phyloP scores from a whole-genome alignment of 2,113 vertebrate genomes.

The Ameiurus melas region DNA sequence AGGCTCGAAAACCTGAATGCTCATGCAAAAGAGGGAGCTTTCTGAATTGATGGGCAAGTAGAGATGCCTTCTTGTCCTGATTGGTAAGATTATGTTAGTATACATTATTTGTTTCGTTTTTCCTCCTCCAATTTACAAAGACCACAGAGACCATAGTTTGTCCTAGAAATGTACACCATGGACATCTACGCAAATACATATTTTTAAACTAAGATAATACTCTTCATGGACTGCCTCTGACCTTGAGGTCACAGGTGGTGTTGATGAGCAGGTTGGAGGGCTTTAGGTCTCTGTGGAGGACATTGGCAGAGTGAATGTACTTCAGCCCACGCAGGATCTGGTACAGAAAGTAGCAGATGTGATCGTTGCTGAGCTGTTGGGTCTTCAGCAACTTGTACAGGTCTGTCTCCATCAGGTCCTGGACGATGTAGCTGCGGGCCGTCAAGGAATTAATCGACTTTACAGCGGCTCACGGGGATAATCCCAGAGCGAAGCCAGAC shows the following conservation, averaged over 20 bases:
- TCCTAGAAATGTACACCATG: neutral
- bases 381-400: conserved; percentile 88
- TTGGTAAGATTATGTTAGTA: neutral
- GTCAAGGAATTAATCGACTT: conserved; percentile 66
- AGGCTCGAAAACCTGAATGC: neutral
- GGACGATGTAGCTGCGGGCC: conserved; percentile 82
- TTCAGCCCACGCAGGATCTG: conserved; percentile 89
- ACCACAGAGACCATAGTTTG: neutral
- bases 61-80: neutral
- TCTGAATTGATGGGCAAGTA: neutral
- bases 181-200: neutral
- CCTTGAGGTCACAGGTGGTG: conserved; percentile 91
- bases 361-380: conserved; percentile 88
- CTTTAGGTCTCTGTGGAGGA: conserved; percentile 87
- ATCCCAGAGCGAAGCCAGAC: neutral
- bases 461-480: conserved; percentile 2
- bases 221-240: conserved; percentile 45
- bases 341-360: conserved; percentile 90
- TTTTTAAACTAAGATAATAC: neutral
- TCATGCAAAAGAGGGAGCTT: neutral
- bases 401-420: conserved; percentile 91
- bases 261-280: conserved; percentile 91
- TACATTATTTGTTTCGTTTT: neutral
- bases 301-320: conserved; percentile 89
- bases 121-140: neutral